Conservation (phyloP, 2,888 invertebrate species). For the Melanostoma scalare region DNA sequence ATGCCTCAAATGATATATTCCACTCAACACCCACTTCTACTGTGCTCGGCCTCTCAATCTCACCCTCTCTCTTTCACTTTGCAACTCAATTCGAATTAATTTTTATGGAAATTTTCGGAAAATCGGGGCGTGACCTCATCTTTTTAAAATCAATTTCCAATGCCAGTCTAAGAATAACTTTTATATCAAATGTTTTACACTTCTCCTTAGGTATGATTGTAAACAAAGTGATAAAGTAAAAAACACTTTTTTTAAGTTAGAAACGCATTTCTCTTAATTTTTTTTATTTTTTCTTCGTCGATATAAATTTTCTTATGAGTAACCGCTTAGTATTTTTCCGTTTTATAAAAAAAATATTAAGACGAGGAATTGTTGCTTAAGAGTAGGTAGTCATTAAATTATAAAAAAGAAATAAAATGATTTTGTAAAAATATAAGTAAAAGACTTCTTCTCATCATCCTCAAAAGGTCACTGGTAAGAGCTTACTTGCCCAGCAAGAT, state of each 20-base stretch:
- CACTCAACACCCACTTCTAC: constrained; percentile 30
- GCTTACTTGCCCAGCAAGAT: constrained; percentile 94
- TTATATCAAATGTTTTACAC: constrained; percentile 59
- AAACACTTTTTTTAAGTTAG: constrained; percentile 52
- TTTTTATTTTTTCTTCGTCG: constrained; percentile 48
- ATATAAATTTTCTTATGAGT: constrained; percentile 67
- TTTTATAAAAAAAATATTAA: constrained; percentile 61
- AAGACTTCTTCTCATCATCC: constrained; percentile 68
- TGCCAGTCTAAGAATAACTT: constrained; percentile 53
- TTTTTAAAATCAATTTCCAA: constrained; percentile 30
- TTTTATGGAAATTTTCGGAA: constrained; percentile 39
- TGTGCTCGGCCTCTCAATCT: constrained; percentile 4
- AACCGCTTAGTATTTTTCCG: constrained; percentile 65
- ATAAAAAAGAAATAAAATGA: constrained; percentile 28
- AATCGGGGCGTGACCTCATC: constrained; percentile 30
- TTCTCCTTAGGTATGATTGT: constrained; percentile 28
- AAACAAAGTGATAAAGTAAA: background rate
- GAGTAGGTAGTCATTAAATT: constrained; percentile 55
- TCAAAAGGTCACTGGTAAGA: constrained; percentile 21
- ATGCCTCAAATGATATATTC: constrained; percentile 21
- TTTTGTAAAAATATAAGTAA: constrained; percentile 29
- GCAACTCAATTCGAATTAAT: constrained; percentile 14
- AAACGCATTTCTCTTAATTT: constrained; percentile 71
- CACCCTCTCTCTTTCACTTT: background rate
- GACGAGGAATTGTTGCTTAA: constrained; percentile 71